Evolutionary conservation across 2,797 vertebrate genomes (phyloP).

Genomic region (Arnoldichthys spilopterus): DNA sequence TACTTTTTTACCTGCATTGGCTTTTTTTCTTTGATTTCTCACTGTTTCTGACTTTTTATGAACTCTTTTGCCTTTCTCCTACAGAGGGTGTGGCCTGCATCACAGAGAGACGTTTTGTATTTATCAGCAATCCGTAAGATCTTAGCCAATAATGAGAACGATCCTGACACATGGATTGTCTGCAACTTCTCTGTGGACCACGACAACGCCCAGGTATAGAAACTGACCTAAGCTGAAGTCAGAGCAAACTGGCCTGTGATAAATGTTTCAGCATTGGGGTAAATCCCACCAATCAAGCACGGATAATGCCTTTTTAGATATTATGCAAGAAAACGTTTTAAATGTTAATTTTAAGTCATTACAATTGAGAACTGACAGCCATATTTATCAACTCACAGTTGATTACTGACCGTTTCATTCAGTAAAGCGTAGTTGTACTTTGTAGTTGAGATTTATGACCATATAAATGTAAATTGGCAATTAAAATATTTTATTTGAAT

Average conservation of each 20-base stretch:
- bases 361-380: background rate
- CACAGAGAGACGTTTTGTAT: constrained; percentile 95
- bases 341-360: too few species aligned
- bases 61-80: constrained; percentile 9
- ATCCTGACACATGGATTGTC: constrained; percentile 97
- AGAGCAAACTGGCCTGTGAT: background rate
- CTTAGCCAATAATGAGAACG: constrained; percentile 91
- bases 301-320: background rate
- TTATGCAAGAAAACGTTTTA: background rate
- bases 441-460: too few species aligned
- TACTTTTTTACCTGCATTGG: too few species aligned
- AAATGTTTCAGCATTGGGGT: background rate
- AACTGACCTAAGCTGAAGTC: background rate
- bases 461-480: too few species aligned
- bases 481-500: too few species aligned
- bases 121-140: constrained; percentile 95
- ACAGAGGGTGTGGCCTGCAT: constrained; percentile 97
- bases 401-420: too few species aligned
- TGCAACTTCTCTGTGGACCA: constrained; percentile 99
- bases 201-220: constrained; percentile 88
- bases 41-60: background rate
- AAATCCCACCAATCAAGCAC: background rate
- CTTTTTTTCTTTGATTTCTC: background rate
- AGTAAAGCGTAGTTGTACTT: too few species aligned
- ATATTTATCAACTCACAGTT: background rate